phyloP scores from a whole-genome alignment of 2,797 vertebrate species.

The Acanthiza pusilla region DNA sequence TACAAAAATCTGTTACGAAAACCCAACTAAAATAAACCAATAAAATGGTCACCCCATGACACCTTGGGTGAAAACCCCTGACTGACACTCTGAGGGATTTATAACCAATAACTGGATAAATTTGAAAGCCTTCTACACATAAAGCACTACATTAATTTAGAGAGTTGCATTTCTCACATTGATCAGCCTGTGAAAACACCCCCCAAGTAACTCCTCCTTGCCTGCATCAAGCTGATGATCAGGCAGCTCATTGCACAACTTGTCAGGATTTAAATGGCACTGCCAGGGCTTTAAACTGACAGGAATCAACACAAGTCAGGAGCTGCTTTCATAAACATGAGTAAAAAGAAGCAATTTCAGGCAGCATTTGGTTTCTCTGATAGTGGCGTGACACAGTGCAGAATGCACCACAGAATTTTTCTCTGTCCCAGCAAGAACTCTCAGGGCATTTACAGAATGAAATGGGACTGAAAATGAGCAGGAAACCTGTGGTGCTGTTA shows the following conservation, averaged over 20 bases:
- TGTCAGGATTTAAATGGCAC: background rate
- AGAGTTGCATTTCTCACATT: background rate
- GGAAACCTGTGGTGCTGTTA: background rate
- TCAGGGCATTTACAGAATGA: background rate
- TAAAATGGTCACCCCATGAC: background rate
- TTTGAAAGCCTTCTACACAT: background rate
- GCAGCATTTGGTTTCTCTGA: background rate
- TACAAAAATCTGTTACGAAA: too few species aligned
- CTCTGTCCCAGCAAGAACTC: background rate
- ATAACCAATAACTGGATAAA: background rate
- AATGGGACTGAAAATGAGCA: background rate
- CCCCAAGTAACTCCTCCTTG: slow-evolving; percentile 7
- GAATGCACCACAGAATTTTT: background rate
- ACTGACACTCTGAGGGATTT: background rate
- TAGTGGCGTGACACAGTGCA: background rate
- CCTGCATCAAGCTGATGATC: background rate
- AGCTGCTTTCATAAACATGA: background rate
- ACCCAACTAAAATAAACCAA: background rate
- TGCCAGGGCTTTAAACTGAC: background rate
- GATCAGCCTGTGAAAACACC: background rate
- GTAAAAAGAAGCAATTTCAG: background rate
- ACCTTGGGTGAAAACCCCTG: background rate
- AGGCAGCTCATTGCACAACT: background rate
- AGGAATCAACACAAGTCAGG: slow-evolving; percentile 1
- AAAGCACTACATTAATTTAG: background rate